Evolutionary conservation across 2,113 vertebrate species (phyloP).

Genomic region (Brachypodius melanocephalos): DNA sequence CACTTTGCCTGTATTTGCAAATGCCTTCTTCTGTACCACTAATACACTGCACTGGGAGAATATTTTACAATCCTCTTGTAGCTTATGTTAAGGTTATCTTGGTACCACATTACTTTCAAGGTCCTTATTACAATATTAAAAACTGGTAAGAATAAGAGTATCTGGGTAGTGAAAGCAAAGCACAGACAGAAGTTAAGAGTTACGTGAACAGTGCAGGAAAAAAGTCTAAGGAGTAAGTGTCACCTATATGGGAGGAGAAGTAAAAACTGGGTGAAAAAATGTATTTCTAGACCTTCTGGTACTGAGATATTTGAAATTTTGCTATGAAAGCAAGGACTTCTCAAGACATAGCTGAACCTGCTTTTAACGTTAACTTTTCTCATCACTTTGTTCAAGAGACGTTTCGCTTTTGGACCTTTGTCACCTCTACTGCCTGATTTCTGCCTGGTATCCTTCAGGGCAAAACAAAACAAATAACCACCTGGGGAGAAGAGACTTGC

Average conservation of each 20-base stretch:
- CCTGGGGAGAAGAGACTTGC: background rate
- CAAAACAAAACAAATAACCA: background rate
- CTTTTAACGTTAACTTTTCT: background rate
- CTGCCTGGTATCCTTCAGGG: background rate
- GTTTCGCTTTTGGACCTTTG: background rate
- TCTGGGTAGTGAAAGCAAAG: background rate
- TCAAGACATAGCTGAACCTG: background rate
- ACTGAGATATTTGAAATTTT: background rate
- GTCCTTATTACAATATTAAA: background rate
- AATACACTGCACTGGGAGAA: background rate
- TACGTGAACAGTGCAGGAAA: background rate
- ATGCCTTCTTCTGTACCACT: background rate
- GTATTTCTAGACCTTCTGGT: background rate
- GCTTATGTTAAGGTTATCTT: background rate
- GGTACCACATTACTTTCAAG: background rate
- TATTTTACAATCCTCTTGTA: background rate
- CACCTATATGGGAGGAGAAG: background rate
- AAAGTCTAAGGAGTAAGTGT: background rate
- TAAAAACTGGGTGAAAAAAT: background rate
- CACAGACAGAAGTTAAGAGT: background rate
- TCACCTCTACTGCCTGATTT: accelerated
- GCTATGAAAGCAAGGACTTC: background rate
- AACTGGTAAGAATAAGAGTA: background rate
- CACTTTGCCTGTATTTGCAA: conserved; percentile 31
- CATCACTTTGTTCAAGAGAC: background rate